Evolutionary conservation across 1,140 invertebrate genomes (phyloP), one percentile per base, ranked within the genome.

Genomic region (Tetragnatha versicolor): DNA sequence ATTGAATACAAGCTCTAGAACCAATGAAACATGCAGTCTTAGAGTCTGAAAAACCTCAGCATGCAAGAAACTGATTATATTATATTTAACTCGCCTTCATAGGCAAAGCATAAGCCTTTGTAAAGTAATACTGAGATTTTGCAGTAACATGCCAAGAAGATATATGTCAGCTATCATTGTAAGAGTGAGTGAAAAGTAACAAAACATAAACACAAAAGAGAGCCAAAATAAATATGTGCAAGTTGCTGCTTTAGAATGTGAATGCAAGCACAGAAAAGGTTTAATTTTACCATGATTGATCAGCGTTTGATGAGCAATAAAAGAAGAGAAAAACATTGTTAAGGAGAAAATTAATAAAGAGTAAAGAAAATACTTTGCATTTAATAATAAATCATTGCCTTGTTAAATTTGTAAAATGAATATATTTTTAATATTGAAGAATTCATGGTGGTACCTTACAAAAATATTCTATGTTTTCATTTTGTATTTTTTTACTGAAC

Each of bases 241-340:
- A 39, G 42, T 39, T 35, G 58, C 60, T 77, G 33, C n/a, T 55
- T 37, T 29, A 33, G 5, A 65, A 73, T 4, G 31, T 5, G 35
- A 29, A 72, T 25, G 7, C 17, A 45, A 63, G 27, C 20, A 55
- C 37, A 33, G 17, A 77, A 55, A 70, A 70, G 20, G 39, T 14
- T 63, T 77, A 63, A 42, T 77, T 65, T 66, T 31, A 12, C 73
- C 39, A 35, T 51, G 45, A 27, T 39, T 45, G 73, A 75, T 22
- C 69, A 75, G 37, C 72, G 37, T 35, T 63, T 61, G 72, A 63
- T 35, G 72, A 51, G 51, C 58, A 75, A 35, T 42, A 75, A 37
- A 49, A 51, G 25, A 55, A 39, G 49, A 42, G 60, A 25, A 60
- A 60, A 70, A 70, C 39, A 55, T 14, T n/a, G 5, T 51, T 1